phyloP scores from a whole-genome alignment of 2,797 vertebrate species.

The Echeneis naucrates region DNA sequence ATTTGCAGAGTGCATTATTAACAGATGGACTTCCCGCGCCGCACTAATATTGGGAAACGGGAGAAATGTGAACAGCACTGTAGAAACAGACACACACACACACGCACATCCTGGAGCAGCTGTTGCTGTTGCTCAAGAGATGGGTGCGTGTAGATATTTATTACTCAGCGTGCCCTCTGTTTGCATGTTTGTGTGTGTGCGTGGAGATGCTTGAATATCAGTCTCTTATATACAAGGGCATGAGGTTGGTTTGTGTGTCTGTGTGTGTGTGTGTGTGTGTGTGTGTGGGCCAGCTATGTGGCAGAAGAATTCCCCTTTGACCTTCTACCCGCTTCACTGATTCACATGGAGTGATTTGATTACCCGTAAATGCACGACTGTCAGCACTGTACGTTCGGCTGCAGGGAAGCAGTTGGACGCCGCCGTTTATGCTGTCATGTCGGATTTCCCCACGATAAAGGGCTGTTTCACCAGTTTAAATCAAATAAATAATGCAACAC shows the following conservation, averaged over 20 bases:
- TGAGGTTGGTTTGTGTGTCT: slow-evolving; percentile 14
- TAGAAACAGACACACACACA: slow-evolving; percentile 30
- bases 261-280: slow-evolving; percentile 27
- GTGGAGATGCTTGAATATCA: slow-evolving; percentile 20
- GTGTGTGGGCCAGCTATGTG: slow-evolving; percentile 64
- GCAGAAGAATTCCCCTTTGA: slow-evolving; percentile 67
- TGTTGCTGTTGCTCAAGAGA: slow-evolving; percentile 60
- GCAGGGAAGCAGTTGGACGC: slow-evolving; percentile 5
- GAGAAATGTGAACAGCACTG: slow-evolving; percentile 65
- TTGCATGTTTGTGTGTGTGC: slow-evolving; percentile 25
- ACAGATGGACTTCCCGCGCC: slow-evolving; percentile 77
- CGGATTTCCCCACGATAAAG: slow-evolving; percentile 11
- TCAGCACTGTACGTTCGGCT: slow-evolving; percentile 37
- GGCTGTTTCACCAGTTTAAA: slow-evolving; percentile 10
- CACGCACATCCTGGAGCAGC: slow-evolving; percentile 43
- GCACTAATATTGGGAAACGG: slow-evolving; percentile 74
- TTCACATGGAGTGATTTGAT: slow-evolving; percentile 71
- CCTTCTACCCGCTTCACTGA: slow-evolving; percentile 55
- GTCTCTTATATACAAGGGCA: slow-evolving; percentile 5
- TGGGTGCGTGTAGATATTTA: slow-evolving; percentile 40
- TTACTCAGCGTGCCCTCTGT: slow-evolving; percentile 32
- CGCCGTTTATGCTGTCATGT: slow-evolving; percentile 25
- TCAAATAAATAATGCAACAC: neutral
- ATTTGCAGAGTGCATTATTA: slow-evolving; percentile 76
- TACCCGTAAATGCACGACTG: slow-evolving; percentile 58